Evolutionary conservation across 2,888 invertebrate genomes (phyloP).

Genomic region (Microplitis manilae): DNA sequence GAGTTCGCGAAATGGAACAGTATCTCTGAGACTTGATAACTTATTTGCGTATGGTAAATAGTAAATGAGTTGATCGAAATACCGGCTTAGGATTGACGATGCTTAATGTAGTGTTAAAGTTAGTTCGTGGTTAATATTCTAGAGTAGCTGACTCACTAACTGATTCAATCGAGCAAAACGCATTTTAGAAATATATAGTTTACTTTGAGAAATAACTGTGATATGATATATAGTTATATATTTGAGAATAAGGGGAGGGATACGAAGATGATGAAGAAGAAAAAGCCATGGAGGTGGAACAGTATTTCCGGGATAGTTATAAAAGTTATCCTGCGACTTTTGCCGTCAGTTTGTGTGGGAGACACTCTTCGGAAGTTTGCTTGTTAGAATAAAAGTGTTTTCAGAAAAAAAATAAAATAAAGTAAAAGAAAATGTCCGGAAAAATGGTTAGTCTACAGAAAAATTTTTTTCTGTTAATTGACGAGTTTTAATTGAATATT

Average conservation of each 20-base stretch:
- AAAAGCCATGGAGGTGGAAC: constrained; percentile 45
- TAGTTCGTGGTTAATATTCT: not conserved
- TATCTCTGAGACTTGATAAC: not conserved
- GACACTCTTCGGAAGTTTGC: constrained; percentile 49
- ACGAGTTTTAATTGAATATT: not conserved
- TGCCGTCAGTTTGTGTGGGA: constrained; percentile 57
- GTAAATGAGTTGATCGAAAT: not conserved
- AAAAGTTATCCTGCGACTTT: constrained; percentile 62
- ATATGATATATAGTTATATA: not conserved
- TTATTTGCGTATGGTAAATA: constrained; percentile 12
- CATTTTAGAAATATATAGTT: not conserved
- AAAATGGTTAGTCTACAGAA: constrained; percentile 48
- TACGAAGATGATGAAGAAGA: constrained; percentile 32
- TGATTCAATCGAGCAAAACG: not conserved
- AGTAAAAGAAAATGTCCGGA: constrained; percentile 38
- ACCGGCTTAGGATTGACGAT: not conserved
- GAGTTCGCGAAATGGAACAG: constrained; percentile 11
- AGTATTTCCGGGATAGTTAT: constrained; percentile 61
- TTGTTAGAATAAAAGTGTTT: constrained; percentile 23
- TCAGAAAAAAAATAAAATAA: not conserved
- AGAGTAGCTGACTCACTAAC: not conserved
- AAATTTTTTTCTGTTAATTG: not conserved
- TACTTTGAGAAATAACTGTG: not conserved
- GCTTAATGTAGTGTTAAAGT: not conserved
- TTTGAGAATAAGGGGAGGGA: constrained; percentile 22